These are phyloP conservation scores for Agelaius tricolor DNA, from an alignment of 2,113 vertebrate genomes.

Conservation along the genomic window DNA sequence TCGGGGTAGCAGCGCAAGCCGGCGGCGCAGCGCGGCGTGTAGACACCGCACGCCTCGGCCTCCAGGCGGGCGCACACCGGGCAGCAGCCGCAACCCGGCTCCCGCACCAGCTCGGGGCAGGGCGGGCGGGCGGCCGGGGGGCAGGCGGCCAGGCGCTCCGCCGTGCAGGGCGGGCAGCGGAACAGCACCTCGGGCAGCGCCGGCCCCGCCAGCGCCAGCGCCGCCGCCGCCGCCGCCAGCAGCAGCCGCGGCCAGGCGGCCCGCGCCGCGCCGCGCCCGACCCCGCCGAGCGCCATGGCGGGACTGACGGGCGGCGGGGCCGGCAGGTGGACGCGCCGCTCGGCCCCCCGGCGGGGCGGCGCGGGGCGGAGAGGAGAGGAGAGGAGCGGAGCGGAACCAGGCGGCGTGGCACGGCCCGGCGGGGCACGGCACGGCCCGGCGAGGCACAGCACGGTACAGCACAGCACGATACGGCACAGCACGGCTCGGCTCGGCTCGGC, in stretches of 20 bases:
- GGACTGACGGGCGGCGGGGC: no score
- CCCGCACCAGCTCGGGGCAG: neutral
- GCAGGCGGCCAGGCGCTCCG: neutral
- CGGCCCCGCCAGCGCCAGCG: no score
- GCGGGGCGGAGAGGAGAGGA: neutral
- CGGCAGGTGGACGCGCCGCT: no score
- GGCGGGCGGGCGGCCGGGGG: neutral
- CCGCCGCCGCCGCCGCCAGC: no score
- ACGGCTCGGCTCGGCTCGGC: neutral
- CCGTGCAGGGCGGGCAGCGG: no score
- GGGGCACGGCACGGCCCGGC: neutral
- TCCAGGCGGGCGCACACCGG: conserved; percentile 76
- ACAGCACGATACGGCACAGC: neutral
- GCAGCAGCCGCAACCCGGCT: conserved; percentile 80
- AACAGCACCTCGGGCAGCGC: no score
- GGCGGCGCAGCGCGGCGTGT: conserved; percentile 86
- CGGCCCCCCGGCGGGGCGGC: neutral
- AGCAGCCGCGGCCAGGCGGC: no score
- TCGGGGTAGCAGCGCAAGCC: conserved; percentile 86
- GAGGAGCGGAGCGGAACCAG: neutral
- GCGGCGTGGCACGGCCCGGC: neutral
- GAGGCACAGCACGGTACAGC: neutral
- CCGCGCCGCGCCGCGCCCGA: no score
- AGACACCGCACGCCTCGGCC: conserved; percentile 86
- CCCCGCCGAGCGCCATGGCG: no score